These are phyloP conservation scores for Illadopsis cleaveri DNA, from an alignment of 2,113 vertebrate species.

Conservation along the genomic window DNA sequence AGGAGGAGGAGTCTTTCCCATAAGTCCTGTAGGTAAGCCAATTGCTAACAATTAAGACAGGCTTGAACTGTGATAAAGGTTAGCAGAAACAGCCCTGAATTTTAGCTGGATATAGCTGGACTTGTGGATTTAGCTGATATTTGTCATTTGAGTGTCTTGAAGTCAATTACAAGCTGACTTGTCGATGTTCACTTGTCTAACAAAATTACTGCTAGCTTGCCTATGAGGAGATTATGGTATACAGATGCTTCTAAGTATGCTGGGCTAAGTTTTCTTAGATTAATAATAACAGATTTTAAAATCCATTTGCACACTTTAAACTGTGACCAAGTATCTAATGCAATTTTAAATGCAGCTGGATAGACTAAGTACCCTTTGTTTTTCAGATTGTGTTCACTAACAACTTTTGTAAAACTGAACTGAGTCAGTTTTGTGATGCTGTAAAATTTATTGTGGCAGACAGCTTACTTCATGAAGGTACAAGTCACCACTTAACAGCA, in stretches of 20 bases:
- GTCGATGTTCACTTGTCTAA: background rate
- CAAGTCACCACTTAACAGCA: background rate
- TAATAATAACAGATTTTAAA: background rate
- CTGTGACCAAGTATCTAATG: background rate
- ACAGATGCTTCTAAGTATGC: background rate
- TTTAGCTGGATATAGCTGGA: background rate
- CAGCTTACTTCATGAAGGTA: background rate
- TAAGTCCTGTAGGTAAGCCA: background rate
- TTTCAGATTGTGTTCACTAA: background rate
- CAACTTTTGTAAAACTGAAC: background rate
- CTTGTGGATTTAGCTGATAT: background rate
- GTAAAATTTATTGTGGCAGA: background rate
- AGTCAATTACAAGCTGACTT: background rate
- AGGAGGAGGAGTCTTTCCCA: background rate
- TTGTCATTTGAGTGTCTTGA: background rate
- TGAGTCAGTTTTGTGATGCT: background rate
- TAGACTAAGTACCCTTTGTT: background rate
- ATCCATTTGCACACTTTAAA: background rate
- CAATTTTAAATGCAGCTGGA: background rate
- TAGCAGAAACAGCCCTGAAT: background rate
- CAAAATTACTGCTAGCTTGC: background rate
- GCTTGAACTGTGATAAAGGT: background rate
- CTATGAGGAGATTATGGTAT: background rate
- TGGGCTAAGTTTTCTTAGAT: background rate
- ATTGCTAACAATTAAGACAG: background rate